Evolutionary conservation across 2,797 vertebrate genomes (phyloP).

Genomic region (Pterois miles): DNA sequence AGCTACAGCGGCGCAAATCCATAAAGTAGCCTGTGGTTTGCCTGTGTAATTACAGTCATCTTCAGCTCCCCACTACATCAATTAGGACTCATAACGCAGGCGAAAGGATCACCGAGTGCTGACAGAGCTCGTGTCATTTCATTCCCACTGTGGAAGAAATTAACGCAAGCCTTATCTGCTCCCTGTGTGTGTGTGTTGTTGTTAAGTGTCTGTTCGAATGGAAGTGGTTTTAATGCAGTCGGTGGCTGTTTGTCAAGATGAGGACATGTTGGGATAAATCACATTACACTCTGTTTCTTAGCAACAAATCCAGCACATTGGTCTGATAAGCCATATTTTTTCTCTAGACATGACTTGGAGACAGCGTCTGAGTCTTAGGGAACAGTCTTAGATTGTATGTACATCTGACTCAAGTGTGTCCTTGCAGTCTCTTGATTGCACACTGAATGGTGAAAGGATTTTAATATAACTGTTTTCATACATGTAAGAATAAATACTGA

Average conservation of each 20-base stretch:
- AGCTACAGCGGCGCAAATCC: background rate
- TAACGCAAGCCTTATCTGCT: constrained; percentile 13
- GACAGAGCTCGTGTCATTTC: constrained; percentile 1
- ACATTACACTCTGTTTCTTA: constrained; percentile 65
- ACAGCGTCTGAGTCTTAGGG: constrained; percentile 28
- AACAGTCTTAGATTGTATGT: background rate
- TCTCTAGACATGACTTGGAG: constrained; percentile 54
- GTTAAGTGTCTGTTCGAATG: constrained; percentile 18
- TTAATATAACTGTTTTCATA: background rate
- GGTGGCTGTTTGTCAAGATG: constrained; percentile 26
- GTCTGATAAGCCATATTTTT: constrained; percentile 45
- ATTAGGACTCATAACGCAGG: constrained; percentile 19
- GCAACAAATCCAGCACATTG: constrained; percentile 65
- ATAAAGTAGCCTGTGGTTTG: background rate
- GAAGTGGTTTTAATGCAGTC: constrained; percentile 47
- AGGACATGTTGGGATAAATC: constrained; percentile 49
- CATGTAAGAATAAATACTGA: background rate
- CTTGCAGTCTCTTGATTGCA: background rate
- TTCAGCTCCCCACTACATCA: background rate
- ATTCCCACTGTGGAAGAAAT: constrained; percentile 21
- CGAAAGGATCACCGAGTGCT: constrained; percentile 10
- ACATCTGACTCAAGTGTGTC: background rate
- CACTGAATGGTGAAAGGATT: background rate
- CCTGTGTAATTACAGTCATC: constrained; percentile 24
- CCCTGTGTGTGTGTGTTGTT: constrained; percentile 3